These are phyloP conservation scores for Standfussiana lucernea DNA, from an alignment of 2,888 invertebrate species.

Conservation along the genomic window DNA sequence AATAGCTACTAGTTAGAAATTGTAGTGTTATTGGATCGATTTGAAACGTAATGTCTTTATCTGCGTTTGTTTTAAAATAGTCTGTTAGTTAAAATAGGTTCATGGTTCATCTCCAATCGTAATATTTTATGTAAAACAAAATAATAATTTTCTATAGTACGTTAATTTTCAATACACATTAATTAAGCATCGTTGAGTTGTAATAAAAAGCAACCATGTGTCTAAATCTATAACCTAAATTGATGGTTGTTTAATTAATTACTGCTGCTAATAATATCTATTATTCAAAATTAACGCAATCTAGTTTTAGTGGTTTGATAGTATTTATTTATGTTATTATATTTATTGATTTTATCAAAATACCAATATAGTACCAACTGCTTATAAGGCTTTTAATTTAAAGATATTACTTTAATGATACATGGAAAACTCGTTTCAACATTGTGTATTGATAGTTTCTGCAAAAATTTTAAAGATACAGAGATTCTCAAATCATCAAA, in stretches of 20 bases:
- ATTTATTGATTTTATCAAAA: neutral
- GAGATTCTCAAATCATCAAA: neutral
- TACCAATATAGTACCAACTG: neutral
- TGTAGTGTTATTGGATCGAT: neutral
- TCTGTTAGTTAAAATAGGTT: neutral
- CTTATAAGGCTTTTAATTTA: neutral
- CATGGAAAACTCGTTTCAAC: neutral
- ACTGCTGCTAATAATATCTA: neutral
- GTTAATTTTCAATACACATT: neutral
- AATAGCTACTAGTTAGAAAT: neutral
- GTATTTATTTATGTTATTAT: neutral
- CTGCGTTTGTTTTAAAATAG: neutral
- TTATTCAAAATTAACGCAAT: neutral
- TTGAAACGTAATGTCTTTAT: neutral
- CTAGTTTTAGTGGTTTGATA: neutral
- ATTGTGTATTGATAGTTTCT: neutral
- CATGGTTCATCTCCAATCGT: too few relatives aligned
- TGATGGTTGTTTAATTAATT: conserved; percentile 1
- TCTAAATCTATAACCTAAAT: conserved; percentile 1
- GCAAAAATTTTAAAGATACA: neutral
- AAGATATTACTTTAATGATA: neutral
- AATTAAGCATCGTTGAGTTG: neutral
- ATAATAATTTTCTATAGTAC: too few relatives aligned
- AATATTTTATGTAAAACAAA: too few relatives aligned
- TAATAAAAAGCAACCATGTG: neutral